phyloP scores from a whole-genome alignment of 2,797 vertebrate species.

The Balearica regulorum region DNA sequence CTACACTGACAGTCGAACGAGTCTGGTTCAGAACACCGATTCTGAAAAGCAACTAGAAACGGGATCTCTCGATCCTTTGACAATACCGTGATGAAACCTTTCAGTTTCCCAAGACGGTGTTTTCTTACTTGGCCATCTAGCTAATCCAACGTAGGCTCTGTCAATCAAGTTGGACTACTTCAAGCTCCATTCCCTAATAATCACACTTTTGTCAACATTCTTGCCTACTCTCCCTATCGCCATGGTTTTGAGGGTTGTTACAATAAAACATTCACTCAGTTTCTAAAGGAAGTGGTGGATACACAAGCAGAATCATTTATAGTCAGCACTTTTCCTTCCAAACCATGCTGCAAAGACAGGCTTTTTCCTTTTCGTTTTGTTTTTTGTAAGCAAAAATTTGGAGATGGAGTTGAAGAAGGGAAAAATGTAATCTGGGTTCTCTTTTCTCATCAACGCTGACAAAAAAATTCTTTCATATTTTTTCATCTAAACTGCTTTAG shows the following conservation, averaged over 20 bases:
- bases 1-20: neutral
- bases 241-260: neutral
- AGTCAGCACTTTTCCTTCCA: neutral
- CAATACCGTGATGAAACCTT: neutral
- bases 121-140: neutral
- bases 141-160: neutral
- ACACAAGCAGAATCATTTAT: neutral
- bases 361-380: neutral
- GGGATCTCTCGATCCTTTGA: neutral
- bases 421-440: neutral
- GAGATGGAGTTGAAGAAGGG: neutral
- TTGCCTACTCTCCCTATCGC: neutral
- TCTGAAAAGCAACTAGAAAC: neutral
- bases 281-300: neutral
- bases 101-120: neutral
- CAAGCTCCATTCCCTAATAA: neutral
- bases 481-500: neutral
- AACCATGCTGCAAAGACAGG: neutral
- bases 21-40: neutral
- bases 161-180: neutral
- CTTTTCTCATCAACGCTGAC: neutral
- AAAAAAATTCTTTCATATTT: neutral
- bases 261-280: neutral
- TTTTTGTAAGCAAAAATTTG: neutral
- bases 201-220: neutral